Evolutionary conservation across 2,888 invertebrate species (phyloP).

Genomic region (Formica aserva): DNA sequence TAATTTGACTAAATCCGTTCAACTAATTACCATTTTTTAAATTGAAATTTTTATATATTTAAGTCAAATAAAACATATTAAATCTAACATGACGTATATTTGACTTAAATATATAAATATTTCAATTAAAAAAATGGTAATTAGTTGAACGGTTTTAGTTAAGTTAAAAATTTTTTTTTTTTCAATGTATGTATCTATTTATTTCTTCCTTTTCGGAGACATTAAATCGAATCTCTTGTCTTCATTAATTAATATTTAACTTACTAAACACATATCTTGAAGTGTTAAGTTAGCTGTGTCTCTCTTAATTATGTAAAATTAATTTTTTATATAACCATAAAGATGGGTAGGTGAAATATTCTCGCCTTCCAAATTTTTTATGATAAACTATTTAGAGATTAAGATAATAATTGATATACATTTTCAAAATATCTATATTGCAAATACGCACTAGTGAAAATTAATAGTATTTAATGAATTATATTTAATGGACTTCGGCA

Average conservation of each 20-base stretch:
- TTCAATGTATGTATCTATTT: background rate
- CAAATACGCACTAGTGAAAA: background rate
- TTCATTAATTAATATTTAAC: background rate
- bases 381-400: background rate
- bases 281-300: background rate
- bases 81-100: no score
- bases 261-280: background rate
- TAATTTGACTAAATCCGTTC: no score
- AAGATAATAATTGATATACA: background rate
- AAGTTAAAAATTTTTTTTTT: no score
- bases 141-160: no score
- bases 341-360: background rate
- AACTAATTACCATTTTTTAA: no score
- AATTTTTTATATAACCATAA: background rate
- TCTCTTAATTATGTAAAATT: background rate
- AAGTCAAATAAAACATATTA: no score
- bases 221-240: background rate
- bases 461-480: background rate
- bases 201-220: background rate
- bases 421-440: background rate
- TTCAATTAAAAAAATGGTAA: no score
- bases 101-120: no score
- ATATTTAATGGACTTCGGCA: no score
- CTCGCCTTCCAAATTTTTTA: background rate
- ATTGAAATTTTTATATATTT: no score